Base-by-base conservation (phyloP, 64 coral and sea anemone genomes). In the Montipora cactus region DNA sequence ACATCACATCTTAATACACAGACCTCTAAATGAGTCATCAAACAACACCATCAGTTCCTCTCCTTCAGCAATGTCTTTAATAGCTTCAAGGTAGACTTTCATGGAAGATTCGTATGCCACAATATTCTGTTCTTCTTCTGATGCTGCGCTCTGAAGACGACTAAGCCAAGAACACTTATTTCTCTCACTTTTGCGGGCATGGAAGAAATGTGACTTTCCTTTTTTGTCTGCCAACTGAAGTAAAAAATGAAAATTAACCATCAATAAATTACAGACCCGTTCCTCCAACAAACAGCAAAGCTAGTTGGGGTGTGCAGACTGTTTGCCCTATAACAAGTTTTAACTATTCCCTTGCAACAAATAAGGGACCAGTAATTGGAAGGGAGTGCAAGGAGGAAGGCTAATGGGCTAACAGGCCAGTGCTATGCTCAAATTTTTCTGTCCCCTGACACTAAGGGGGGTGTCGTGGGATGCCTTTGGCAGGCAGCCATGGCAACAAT, bases 61-160 rank as follows among this genome's bases (percentile, higher is more conserved):
- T 7, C 95, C 95, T 59, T 83, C 79, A 22, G 80, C 14, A 12
- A 97, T 97, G 18, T 97, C 93, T 67, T 89, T 94, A 13, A 92
- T 69, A 9, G 93, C 89, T 59, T 97, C 93, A 75, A 95, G 94
- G 22, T 92, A 94, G 8, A 97, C 95, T 20, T 89, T 93, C n/a
- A 16, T 78, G 45, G 95, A 66, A 23, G 15, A 74, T 12, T 83
- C 92, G 5, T 94, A 88, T 8, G 78, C 89, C 5, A 97, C 93
- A 46, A 97, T 92, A 68, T 97, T 97, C 48, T 97, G 95, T 55
- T 74, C 47, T n/a, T 55, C 49, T 87, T 83, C n/a, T 77, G 25
- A 84, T 15, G 71, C 53, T 37, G 89, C 90, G 25, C 89, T 94
- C 28, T 97, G 93, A 47, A 97, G 70, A 18, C 80, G 75, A 16